Evolutionary conservation across 2,888 invertebrate genomes (phyloP).

Genomic region (Argyresthia goedartella): DNA sequence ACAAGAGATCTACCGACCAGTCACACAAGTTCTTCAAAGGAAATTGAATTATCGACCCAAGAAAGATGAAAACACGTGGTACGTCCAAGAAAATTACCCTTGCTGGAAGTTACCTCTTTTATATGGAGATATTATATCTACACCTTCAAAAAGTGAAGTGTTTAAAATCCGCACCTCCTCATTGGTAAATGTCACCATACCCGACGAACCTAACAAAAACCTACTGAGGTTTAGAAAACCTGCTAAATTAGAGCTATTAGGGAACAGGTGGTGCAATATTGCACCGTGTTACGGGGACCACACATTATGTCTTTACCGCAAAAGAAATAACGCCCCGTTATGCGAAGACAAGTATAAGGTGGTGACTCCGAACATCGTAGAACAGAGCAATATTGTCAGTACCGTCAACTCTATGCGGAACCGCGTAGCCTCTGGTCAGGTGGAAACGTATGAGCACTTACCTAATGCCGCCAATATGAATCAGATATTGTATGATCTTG

Average conservation of each 20-base stretch:
- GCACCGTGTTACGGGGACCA: slow-evolving; percentile 57
- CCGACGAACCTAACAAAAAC: not conserved
- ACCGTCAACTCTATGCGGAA: slow-evolving; percentile 56
- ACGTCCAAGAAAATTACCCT: slow-evolving; percentile 40
- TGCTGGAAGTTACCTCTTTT: slow-evolving; percentile 53
- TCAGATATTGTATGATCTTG: slow-evolving; percentile 49
- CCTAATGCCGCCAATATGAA: slow-evolving; percentile 53
- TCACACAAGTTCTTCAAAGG: too few species aligned
- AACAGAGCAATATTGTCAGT: slow-evolving; percentile 39
- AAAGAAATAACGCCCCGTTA: slow-evolving; percentile 26
- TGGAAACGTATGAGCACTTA: slow-evolving; percentile 34
- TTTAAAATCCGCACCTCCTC: slow-evolving; percentile 32
- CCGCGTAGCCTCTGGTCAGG: slow-evolving; percentile 38
- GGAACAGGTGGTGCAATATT: slow-evolving; percentile 48
- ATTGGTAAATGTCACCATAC: not conserved
- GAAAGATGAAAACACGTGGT: slow-evolving; percentile 26
- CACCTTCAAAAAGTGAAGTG: slow-evolving; percentile 21
- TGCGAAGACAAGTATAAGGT: slow-evolving; percentile 36
- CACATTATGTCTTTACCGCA: slow-evolving; percentile 47
- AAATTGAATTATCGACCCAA: too few species aligned
- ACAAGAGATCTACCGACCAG: too few species aligned
- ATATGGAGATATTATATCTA: slow-evolving; percentile 32
- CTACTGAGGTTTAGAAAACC: not conserved
- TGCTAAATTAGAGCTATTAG: not conserved
- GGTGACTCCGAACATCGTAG: slow-evolving; percentile 24